Evolutionary conservation across 2,113 vertebrate genomes (phyloP).

Genomic region (Scomber japonicus): DNA sequence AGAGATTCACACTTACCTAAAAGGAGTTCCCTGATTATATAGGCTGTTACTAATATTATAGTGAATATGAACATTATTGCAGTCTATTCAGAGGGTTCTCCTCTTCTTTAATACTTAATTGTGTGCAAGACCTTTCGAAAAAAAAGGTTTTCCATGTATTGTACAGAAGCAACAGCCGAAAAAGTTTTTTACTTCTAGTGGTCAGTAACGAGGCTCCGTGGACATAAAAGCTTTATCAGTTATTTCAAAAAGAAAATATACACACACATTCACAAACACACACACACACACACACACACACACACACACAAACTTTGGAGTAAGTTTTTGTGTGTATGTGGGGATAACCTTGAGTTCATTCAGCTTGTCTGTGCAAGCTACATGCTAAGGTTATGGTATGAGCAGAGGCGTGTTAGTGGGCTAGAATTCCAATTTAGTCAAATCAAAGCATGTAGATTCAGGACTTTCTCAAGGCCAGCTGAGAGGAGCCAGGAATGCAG

Average conservation of each 20-base stretch:
- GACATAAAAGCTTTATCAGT: conserved; percentile 21
- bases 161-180: not conserved
- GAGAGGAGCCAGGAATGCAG: conserved; percentile 72
- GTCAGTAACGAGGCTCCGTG: conserved; percentile 10
- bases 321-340: conserved; percentile 30
- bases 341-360: conserved; percentile 61
- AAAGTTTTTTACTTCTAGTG: not conserved
- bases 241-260: conserved; percentile 27
- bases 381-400: conserved; percentile 55
- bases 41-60: not conserved
- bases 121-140: no score
- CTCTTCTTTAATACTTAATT: not conserved
- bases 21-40: conserved; percentile 14
- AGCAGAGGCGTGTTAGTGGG: conserved; percentile 52
- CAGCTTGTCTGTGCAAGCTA: conserved; percentile 45
- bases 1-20: conserved; percentile 19
- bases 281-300: not conserved
- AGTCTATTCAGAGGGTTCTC: conserved; percentile 1
- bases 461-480: conserved; percentile 59
- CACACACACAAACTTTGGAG: not conserved
- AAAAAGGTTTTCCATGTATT: not conserved
- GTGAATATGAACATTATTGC: not conserved
- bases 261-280: not conserved
- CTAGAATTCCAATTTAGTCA: conserved; percentile 65
- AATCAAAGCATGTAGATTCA: conserved; percentile 76